Base-by-base conservation (phyloP, 2,797 vertebrate genomes). In the Pseudochromis fuscus region DNA sequence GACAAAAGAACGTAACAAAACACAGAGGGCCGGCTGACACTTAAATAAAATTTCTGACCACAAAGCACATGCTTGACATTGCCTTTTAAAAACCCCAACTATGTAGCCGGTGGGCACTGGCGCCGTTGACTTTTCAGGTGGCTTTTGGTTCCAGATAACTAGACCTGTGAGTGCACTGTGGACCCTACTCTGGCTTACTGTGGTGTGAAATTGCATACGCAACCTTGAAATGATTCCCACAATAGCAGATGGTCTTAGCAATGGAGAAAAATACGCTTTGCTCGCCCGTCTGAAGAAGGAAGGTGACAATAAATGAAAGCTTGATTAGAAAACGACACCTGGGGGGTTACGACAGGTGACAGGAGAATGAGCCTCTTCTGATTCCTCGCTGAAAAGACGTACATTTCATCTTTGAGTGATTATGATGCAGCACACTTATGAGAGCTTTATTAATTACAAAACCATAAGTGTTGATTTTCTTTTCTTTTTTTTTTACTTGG, bases 201-300 rank as follows among this genome's bases (percentile, higher is more conserved):
- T 89, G 83, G 82, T 93, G 92, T 93, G 91, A 92, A 93, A 93
- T 93, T 90, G 86, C 88, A 90, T 84, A 84, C 85, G 68, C 86
- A 90, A 87, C 90, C 89, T 91, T 92, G 92, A 91, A 92, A 92
- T 91, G 87, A 90, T 88, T 91, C 83, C 81, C 88, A 89, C 88
- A 90, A 88, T 89, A 79, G 81, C 88, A 90, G 88, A 90, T 90
- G 88, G 89, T 86, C 84, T 84, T 66, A 69, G 83, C 86, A 79
- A 85, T 77, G 38, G 84, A 87, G 83, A 87, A 85, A 84, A 88
- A 89, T 85, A 66, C 0, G 4, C 67, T 87, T 63, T 63, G 67
- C 74, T 72, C 35, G 55, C 76, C 72, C 75, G 72, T 77, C 68
- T 85, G 85, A 72, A 77, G 59, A 72, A 82, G 81, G 81, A 88